A percentile compares a stretch with the other conserved stretches of the same genome.
These are phyloP conservation scores for Coptodon rendalli DNA, from an alignment of 2,113 vertebrate species.

Conservation along the genomic window DNA sequence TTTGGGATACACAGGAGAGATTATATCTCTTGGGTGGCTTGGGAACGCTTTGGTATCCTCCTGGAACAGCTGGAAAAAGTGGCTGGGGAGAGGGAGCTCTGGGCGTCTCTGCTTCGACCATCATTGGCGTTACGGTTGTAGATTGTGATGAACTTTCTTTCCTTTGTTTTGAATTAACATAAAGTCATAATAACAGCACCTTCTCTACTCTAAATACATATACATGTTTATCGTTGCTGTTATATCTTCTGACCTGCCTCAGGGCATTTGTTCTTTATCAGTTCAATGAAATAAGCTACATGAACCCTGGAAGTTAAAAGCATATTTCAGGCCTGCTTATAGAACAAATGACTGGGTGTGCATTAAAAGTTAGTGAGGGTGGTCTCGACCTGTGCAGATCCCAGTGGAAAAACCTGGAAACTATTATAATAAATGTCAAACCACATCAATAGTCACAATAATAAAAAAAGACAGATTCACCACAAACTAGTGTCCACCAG, in stretches of 20 bases:
- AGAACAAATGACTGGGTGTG: not conserved
- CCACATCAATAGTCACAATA: not conserved
- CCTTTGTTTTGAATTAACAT: not conserved
- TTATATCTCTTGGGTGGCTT: not conserved
- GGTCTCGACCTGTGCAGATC: not conserved
- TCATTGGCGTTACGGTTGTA: not conserved
- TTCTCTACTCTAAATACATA: not conserved
- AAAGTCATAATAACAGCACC: not conserved
- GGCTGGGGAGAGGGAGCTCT: not conserved
- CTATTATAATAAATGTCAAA: not conserved
- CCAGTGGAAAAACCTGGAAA: not conserved
- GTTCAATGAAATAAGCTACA: not conserved
- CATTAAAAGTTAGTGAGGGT: not conserved
- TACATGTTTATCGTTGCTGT: not conserved
- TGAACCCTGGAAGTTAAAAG: not conserved
- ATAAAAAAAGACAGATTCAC: no score
- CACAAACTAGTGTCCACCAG: no score
- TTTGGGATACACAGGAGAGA: not conserved
- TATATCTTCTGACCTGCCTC: not conserved
- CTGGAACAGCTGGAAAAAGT: not conserved
- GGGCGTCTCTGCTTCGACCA: not conserved
- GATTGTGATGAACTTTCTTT: not conserved
- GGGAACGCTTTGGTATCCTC: not conserved
- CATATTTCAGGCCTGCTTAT: not conserved
- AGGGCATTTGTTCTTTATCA: not conserved